phyloP scores from a whole-genome alignment of 2,888 invertebrate genomes.

The Drosophila nr. perissopoda region DNA sequence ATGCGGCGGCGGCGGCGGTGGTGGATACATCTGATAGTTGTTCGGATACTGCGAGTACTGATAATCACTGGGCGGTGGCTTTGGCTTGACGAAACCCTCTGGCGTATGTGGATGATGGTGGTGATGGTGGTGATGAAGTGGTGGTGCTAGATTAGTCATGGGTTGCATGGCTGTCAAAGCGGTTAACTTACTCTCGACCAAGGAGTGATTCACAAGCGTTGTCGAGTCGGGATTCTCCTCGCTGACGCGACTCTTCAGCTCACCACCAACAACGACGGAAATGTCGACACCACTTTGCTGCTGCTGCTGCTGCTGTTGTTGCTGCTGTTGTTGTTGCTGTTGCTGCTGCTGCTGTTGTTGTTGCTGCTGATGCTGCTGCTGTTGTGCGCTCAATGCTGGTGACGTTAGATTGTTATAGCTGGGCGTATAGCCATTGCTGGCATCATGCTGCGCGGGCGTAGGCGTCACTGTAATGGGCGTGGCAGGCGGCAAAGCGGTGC shows the following conservation, averaged over 20 bases:
- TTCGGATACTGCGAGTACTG: conserved; percentile 85
- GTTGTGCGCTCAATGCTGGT: conserved; percentile 47
- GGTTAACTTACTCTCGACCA: conserved; percentile 85
- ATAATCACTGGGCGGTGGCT: conserved; percentile 84
- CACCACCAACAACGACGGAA: conserved; percentile 69
- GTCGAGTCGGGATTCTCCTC: conserved; percentile 92
- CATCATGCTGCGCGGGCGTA: conserved; percentile 69
- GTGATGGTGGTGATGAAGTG: conserved; percentile 69
- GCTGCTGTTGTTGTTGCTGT: conserved; percentile 28
- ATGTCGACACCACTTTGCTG: conserved; percentile 29
- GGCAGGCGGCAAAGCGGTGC: conserved; percentile 46
- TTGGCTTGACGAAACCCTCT: conserved; percentile 85
- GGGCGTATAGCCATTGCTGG: conserved; percentile 69
- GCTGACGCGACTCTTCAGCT: conserved; percentile 84
- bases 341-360: conserved; percentile 40
- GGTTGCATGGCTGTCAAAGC: conserved; percentile 85
- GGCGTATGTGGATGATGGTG: conserved; percentile 72
- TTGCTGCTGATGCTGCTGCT: conserved; percentile 39
- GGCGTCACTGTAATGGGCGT: conserved; percentile 39
- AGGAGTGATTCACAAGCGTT: conserved; percentile 86
- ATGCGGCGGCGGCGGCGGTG: conserved; percentile 85
- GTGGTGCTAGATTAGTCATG: conserved; percentile 84
- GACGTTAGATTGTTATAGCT: conserved; percentile 78
- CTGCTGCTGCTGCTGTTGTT: conserved; percentile 27
- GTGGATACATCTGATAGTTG: conserved; percentile 85